phyloP scores from a whole-genome alignment of 2,797 vertebrate genomes.

The Epinephelus coioides region DNA sequence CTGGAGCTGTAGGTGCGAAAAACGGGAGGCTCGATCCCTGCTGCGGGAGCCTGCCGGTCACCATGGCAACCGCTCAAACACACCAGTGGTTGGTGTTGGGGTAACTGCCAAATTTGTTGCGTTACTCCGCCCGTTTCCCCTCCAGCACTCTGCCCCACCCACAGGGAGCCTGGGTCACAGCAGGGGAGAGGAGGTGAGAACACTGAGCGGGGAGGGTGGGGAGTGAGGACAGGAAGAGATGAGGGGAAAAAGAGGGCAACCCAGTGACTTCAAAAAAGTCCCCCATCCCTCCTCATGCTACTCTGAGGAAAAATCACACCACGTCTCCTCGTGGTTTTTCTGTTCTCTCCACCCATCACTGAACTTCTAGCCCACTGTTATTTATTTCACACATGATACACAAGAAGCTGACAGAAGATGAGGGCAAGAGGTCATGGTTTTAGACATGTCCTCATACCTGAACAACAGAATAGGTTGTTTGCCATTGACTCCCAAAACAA shows the following conservation, averaged over 20 bases:
- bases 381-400: conserved; percentile 63
- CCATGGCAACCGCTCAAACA: conserved; percentile 77
- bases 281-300: conserved; percentile 47
- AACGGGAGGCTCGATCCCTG: conserved; percentile 57
- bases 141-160: conserved; percentile 64
- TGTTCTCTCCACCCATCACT: conserved; percentile 6
- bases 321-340: background rate
- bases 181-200: conserved; percentile 76
- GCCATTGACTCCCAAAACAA: too few species aligned
- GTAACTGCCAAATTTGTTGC: conserved; percentile 78
- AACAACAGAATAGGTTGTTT: too few species aligned
- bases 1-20: conserved; percentile 53
- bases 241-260: conserved; percentile 25
- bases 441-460: too few species aligned
- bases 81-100: conserved; percentile 60
- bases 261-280: conserved; percentile 45
- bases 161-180: conserved; percentile 66
- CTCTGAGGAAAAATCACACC: conserved; percentile 41
- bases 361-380: conserved; percentile 13
- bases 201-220: conserved; percentile 27
- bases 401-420: conserved; percentile 26
- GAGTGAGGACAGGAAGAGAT: conserved; percentile 6
- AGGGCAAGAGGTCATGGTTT: background rate
- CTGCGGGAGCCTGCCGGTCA: conserved; percentile 59
- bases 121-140: conserved; percentile 65